Conservation (phyloP, 1,140 invertebrate genomes). For the Habropoda laboriosa region DNA sequence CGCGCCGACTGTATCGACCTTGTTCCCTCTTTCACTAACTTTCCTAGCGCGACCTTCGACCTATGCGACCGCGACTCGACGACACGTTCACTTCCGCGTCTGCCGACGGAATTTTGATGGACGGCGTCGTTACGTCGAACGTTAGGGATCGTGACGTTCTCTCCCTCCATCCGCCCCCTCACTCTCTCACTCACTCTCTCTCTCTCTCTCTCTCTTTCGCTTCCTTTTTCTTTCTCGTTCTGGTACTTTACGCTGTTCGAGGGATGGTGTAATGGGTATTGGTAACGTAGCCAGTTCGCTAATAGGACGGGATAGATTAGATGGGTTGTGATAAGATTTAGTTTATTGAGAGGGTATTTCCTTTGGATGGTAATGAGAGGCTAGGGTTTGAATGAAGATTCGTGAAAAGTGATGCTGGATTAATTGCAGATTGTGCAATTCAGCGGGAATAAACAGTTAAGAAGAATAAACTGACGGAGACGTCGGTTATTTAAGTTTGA, state of each 20-base stretch:
- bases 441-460: too few relatives aligned
- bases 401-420: too few relatives aligned
- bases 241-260: not conserved
- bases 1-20: constrained; percentile 48
- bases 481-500: too few relatives aligned
- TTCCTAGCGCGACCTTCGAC: constrained; percentile 49
- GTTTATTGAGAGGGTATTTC: not conserved
- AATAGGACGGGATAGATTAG: not conserved
- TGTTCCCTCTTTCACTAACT: constrained; percentile 23
- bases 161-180: not conserved
- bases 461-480: too few relatives aligned
- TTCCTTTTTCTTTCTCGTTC: not conserved
- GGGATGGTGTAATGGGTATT: not conserved
- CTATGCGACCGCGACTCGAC: not conserved
- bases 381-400: too few relatives aligned
- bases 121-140: not conserved
- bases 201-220: not conserved
- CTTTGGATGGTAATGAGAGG: not conserved
- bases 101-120: not conserved
- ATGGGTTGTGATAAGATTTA: not conserved
- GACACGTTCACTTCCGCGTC: not conserved
- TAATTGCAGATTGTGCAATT: too few relatives aligned
- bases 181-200: not conserved
- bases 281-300: not conserved
- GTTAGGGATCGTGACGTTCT: not conserved